Evolutionary conservation across 2,888 invertebrate genomes (phyloP).

Genomic region (Bimastos eiseni): DNA sequence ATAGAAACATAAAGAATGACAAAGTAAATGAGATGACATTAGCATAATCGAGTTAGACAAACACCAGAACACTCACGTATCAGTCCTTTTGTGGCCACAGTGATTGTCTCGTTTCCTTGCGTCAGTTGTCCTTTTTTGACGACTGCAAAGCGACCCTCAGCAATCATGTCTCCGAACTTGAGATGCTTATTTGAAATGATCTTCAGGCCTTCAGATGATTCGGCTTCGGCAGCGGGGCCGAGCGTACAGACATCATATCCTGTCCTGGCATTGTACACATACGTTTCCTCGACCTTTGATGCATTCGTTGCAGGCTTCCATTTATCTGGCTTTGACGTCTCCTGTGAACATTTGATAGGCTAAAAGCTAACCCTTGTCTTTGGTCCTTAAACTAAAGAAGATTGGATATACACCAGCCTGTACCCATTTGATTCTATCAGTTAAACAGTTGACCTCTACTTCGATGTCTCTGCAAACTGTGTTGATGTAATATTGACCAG

Average conservation of each 20-base stretch:
- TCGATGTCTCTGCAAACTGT: no score
- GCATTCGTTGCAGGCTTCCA: not conserved
- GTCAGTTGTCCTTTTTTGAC: not conserved
- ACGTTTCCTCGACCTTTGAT: not conserved
- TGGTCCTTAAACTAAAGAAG: no score
- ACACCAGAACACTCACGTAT: not conserved
- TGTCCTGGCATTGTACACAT: not conserved
- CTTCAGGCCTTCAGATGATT: not conserved
- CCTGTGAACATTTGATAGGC: not conserved
- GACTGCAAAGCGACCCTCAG: not conserved
- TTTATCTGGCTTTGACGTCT: not conserved
- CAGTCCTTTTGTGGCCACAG: slow-evolving; percentile 23
- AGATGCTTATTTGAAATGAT: not conserved
- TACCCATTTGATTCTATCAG: no score
- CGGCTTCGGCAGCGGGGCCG: not conserved
- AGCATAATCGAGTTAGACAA: no score
- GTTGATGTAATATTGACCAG: no score
- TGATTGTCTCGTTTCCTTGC: not conserved
- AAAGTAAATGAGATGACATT: not conserved
- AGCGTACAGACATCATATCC: not conserved
- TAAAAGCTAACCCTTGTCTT: no score
- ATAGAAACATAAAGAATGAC: not conserved
- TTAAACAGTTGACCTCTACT: no score
- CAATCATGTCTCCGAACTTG: not conserved
- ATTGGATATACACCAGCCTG: no score